Evolutionary conservation across 2,113 vertebrate genomes (phyloP).

Genomic region (Sinocyclocheilus maitianheensis): DNA sequence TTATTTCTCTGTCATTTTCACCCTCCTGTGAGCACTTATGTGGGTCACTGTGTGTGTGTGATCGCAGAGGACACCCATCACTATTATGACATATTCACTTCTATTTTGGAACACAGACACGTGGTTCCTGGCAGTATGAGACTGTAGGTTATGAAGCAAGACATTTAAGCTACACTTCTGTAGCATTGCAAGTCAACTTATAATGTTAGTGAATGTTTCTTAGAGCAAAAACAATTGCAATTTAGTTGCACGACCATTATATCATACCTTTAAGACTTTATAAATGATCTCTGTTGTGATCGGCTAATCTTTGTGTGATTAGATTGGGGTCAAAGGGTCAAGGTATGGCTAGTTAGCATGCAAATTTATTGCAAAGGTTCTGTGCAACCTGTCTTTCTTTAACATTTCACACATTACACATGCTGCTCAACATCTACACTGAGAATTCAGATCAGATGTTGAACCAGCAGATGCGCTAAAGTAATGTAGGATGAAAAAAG

Average conservation of each 20-base stretch:
- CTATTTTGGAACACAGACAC: constrained; percentile 23
- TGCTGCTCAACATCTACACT: background rate
- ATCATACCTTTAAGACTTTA: background rate
- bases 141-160: constrained; percentile 6
- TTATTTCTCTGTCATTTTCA: constrained; percentile 37
- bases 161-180: background rate
- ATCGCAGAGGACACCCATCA: constrained; percentile 33
- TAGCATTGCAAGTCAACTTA: background rate
- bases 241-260: background rate
- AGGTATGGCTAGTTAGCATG: background rate
- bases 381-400: background rate
- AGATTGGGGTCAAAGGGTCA: background rate
- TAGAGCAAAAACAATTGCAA: background rate
- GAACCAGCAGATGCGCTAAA: constrained; percentile 5
- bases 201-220: background rate
- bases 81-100: constrained; percentile 41
- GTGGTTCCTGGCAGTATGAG: background rate
- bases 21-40: constrained; percentile 32
- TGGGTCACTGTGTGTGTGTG: constrained; percentile 21
- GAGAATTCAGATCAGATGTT: background rate
- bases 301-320: background rate
- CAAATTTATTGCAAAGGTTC: background rate
- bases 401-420: constrained; percentile 4
- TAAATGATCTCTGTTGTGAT: background rate
- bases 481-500: background rate